These are phyloP conservation scores for Camelus dromedarius DNA, from an alignment of 2,113 vertebrate species.

Conservation along the genomic window DNA sequence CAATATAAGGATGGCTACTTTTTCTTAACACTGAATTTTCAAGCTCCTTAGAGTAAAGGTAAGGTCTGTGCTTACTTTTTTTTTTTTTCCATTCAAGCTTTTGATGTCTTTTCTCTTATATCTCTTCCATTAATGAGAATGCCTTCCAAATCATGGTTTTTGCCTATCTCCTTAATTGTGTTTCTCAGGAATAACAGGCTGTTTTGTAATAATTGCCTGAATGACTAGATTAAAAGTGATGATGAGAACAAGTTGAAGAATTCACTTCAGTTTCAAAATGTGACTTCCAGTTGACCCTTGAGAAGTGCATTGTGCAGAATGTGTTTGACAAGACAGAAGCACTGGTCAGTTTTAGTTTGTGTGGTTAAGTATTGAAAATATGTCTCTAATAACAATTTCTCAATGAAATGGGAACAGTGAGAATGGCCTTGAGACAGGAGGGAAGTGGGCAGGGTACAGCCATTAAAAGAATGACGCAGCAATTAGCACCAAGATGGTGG, in stretches of 20 bases:
- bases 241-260: slow-evolving; percentile 34
- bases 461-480: too few species aligned
- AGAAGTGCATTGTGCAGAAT: neutral
- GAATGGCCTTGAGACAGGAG: neutral
- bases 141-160: slow-evolving; percentile 28
- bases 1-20: neutral
- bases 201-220: slow-evolving; percentile 19
- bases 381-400: neutral
- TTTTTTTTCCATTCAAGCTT: neutral
- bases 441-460: too few species aligned
- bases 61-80: neutral
- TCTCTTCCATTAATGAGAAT: slow-evolving; percentile 3
- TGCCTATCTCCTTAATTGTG: neutral
- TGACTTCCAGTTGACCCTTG: neutral
- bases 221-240: slow-evolving; percentile 15
- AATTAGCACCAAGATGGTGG: too few species aligned
- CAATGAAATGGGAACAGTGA: neutral
- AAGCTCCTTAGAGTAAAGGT: neutral
- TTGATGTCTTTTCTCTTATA: slow-evolving; percentile 1
- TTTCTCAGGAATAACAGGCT: slow-evolving; percentile 32
- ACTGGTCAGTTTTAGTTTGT: neutral
- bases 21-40: slow-evolving; percentile 27
- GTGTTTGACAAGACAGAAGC: neutral
- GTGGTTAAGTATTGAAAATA: neutral
- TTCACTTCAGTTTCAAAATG: neutral